phyloP scores from a whole-genome alignment of 2,888 invertebrate genomes.

The Limnephilus auricula region DNA sequence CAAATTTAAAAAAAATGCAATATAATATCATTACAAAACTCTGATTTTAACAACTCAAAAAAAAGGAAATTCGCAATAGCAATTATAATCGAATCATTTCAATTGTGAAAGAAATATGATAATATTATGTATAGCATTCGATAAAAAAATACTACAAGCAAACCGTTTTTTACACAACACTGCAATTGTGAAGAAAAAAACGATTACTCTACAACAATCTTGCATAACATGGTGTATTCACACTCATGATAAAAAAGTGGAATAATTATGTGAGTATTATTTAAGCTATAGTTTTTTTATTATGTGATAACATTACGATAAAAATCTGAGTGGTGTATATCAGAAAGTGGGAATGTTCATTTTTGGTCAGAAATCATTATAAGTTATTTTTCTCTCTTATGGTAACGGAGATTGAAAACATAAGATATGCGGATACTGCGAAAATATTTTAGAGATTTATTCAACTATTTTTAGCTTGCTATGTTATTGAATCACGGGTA shows the following conservation, averaged over 20 bases:
- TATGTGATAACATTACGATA: background rate
- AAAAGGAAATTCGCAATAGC: background rate
- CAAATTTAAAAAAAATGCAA: no score
- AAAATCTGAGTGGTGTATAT: background rate
- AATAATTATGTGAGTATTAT: background rate
- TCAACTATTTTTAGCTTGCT: no score
- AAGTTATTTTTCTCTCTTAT: background rate
- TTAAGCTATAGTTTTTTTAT: background rate
- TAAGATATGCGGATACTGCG: no score
- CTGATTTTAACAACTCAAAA: background rate
- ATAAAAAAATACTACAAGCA: background rate
- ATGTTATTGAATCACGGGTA: no score
- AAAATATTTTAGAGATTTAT: no score
- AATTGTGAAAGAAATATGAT: background rate
- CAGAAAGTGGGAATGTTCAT: background rate
- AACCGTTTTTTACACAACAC: background rate
- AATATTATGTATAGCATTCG: background rate
- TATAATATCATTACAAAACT: background rate
- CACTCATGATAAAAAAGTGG: background rate
- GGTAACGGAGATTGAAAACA: no score
- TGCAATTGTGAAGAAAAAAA: background rate
- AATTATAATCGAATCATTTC: conserved; percentile 1
- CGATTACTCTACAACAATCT: background rate
- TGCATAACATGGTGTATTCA: background rate
- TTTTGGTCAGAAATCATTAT: background rate